phyloP scores from a whole-genome alignment of 2,113 vertebrate genomes.

The Albula goreensis region DNA sequence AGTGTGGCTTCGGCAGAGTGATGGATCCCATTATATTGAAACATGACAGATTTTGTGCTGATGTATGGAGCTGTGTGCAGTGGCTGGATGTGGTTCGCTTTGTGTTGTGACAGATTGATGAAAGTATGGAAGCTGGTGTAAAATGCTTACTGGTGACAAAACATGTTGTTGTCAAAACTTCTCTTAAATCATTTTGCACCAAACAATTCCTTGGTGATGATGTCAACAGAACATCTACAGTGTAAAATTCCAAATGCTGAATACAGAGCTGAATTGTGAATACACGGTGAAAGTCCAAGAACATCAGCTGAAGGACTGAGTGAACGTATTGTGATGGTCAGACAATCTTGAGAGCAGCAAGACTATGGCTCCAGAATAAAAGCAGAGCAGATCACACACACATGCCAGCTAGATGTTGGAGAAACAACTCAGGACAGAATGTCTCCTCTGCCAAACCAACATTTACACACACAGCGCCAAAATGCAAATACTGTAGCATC shows the following conservation, averaged over 20 bases:
- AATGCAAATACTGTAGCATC: too few species aligned
- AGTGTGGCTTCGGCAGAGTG: slow-evolving; percentile 56
- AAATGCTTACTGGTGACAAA: slow-evolving; percentile 27
- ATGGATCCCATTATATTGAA: slow-evolving; percentile 57
- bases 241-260: not conserved
- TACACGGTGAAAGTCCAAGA: too few species aligned
- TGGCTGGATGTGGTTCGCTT: slow-evolving; percentile 40
- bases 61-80: slow-evolving; percentile 41
- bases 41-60: slow-evolving; percentile 54
- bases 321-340: too few species aligned
- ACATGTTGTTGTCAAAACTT: slow-evolving; percentile 22
- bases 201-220: not conserved
- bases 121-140: slow-evolving; percentile 39
- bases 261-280: too few species aligned
- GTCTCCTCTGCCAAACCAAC: too few species aligned
- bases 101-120: slow-evolving; percentile 42
- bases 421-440: too few species aligned
- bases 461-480: too few species aligned
- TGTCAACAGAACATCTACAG: not conserved
- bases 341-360: too few species aligned
- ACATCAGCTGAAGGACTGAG: too few species aligned
- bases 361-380: too few species aligned
- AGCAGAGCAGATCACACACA: too few species aligned
- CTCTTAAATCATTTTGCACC: slow-evolving; percentile 4
- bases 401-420: too few species aligned